Evolutionary conservation across 2,113 vertebrate species (phyloP).

Genomic region (Amphiprion ocellaris): DNA sequence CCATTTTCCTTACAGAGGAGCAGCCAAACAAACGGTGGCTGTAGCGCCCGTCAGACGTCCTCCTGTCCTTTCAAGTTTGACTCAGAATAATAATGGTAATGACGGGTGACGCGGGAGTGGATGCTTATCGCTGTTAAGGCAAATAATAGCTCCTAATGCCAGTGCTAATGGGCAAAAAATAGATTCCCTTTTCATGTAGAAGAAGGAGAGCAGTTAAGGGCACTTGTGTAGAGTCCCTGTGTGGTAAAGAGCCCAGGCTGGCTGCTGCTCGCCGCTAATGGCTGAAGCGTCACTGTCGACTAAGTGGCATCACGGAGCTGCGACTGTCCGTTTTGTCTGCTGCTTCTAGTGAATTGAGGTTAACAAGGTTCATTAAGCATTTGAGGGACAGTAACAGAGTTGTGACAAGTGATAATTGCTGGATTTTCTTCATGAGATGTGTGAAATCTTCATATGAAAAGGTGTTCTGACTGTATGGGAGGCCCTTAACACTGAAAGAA

Average conservation of each 20-base stretch:
- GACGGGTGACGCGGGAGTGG: conserved; percentile 67
- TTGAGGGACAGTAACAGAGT: conserved; percentile 24
- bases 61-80: conserved; percentile 77
- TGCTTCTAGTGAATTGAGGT: conserved; percentile 18
- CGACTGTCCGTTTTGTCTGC: conserved; percentile 19
- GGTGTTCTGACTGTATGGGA: not conserved
- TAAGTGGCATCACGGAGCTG: conserved; percentile 25
- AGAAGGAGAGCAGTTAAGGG: conserved; percentile 71
- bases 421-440: not conserved
- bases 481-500: too few relatives aligned
- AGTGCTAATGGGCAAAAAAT: conserved; percentile 79
- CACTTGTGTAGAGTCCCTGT: conserved; percentile 57
- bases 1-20: conserved; percentile 38
- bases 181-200: conserved; percentile 63
- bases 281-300: conserved; percentile 23
- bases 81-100: conserved; percentile 77
- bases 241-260: conserved; percentile 49
- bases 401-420: conserved; percentile 16
- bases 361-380: conserved; percentile 39
- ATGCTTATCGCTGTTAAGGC: conserved; percentile 65
- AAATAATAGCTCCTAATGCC: conserved; percentile 81
- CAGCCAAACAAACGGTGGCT: conserved; percentile 56
- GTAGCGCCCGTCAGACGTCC: conserved; percentile 56
- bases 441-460: not conserved
- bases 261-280: conserved; percentile 53